Evolutionary conservation across 1,140 invertebrate species (phyloP).

Genomic region (Sarcophaga bullata): DNA sequence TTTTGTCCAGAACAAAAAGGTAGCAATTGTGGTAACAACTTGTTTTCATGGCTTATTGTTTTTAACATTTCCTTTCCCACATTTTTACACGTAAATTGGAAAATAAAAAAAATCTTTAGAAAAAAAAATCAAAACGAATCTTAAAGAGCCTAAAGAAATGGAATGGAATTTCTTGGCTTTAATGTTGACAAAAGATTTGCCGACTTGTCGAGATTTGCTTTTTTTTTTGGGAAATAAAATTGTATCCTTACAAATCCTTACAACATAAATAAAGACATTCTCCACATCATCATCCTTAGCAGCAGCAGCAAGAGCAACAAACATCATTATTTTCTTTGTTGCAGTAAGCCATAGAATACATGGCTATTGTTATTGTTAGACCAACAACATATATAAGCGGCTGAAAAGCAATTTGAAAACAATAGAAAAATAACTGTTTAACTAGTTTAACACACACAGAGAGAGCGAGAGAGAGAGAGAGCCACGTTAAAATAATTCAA

Average conservation of each 20-base stretch:
- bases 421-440: constrained; percentile 33
- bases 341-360: no score
- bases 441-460: constrained; percentile 24
- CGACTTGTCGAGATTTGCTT: background rate
- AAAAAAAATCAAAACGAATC: background rate
- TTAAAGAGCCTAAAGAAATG: constrained; percentile 17
- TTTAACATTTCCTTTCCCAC: constrained; percentile 36
- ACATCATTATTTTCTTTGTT: no score
- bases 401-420: background rate
- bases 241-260: background rate
- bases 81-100: constrained; percentile 35
- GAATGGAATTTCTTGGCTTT: constrained; percentile 3
- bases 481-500: background rate
- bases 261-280: background rate
- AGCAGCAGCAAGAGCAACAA: no score
- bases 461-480: background rate
- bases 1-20: background rate
- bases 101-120: background rate
- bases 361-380: no score
- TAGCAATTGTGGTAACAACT: constrained; percentile 14
- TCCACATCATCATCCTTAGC: background rate
- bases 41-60: background rate
- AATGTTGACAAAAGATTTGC: constrained; percentile 36
- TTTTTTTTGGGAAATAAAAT: background rate
- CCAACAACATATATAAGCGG: no score